Base-by-base conservation (phyloP, 2,113 vertebrate species). In the Puffinus mauretanicus region DNA sequence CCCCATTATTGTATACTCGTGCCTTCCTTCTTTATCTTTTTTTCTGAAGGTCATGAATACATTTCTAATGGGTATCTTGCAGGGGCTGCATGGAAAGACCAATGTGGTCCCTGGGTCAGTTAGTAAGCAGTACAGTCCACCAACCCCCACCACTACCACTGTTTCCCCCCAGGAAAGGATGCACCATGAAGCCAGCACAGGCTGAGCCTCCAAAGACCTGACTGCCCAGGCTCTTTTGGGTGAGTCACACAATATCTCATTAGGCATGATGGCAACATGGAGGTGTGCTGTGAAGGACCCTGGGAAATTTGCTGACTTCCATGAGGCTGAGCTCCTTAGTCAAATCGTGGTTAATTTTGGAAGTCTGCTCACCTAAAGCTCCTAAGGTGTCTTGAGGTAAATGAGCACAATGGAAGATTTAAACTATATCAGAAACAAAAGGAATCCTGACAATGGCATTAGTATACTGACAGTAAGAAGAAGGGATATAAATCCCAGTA, bases 1-100 rank as follows among this genome's bases (percentile, higher is more conserved):
- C 5, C 2, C 13, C 3, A 7, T 71, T 60, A 38, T 8, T 46
- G 4, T 20, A 58, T 14, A 16, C 6, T 27, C 8, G 42, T 1
- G 0, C 2, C 5, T 26, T 16, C 22, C 13, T 58, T 77, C 51
- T n/a, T n/a, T 80, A 27, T 13, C 4, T 49, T 55, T 72, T 36
- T 61, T 36, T n/a, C 49, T 66, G 9, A 83, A 54, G 12, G 4
- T 75, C 7, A 10, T 66, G 34, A 76, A n/a, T 44, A 27, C 6
- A 25, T 80, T 88, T 82, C 54, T 38, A 79, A 82, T 38, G 6
- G 13, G 2, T 52, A 58, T 47, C 24, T n/a, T 79, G 47, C 7
- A 51, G 46, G 5, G 1, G 21, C 20, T 58, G 9, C 8, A 26
- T 13, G 12, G 29, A 93, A 93, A 86, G 17, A 58, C 13, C 22